A percentile compares a stretch with the other conserved stretches of the same genome.
phyloP scores from a whole-genome alignment of 2,888 invertebrate genomes.

The Drosophila pseudotakahashii region DNA sequence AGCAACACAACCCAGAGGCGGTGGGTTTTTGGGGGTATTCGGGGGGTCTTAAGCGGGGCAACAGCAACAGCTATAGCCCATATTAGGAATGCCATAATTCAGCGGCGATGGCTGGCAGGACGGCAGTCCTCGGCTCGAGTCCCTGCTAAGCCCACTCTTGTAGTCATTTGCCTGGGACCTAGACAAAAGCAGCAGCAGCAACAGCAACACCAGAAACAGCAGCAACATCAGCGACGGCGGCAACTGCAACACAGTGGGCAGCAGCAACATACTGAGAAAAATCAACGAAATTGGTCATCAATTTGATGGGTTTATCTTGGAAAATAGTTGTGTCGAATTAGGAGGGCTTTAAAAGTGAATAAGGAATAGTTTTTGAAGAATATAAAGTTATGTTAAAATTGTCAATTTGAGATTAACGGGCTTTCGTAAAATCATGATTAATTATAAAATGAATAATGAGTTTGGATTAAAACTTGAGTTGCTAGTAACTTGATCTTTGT shows the following conservation, averaged over 20 bases:
- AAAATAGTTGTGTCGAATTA: neutral
- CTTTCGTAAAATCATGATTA: no score
- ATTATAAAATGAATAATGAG: no score
- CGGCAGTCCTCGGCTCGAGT: constrained; percentile 46
- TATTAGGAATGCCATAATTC: constrained; percentile 77
- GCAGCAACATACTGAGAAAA: constrained; percentile 41
- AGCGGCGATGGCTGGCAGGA: constrained; percentile 54
- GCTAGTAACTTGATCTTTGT: no score
- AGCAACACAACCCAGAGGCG: constrained; percentile 26
- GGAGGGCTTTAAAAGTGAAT: neutral
- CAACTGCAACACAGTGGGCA: constrained; percentile 58
- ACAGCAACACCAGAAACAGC: constrained; percentile 43
- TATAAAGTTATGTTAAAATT: no score
- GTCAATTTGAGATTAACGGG: no score
- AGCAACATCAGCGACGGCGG: constrained; percentile 4
- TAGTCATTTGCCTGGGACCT: constrained; percentile 74
- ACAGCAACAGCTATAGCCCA: constrained; percentile 45
- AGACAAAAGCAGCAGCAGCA: constrained; percentile 51
- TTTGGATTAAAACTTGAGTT: no score
- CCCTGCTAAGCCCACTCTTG: constrained; percentile 69
- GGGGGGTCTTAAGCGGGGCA: constrained; percentile 2
- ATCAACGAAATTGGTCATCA: neutral
- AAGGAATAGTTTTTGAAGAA: neutral
- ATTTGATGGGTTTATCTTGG: neutral
- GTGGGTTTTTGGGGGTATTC: neutral